phyloP scores from a whole-genome alignment of 2,113 vertebrate species.

The Paracanthobrama guichenoti region DNA sequence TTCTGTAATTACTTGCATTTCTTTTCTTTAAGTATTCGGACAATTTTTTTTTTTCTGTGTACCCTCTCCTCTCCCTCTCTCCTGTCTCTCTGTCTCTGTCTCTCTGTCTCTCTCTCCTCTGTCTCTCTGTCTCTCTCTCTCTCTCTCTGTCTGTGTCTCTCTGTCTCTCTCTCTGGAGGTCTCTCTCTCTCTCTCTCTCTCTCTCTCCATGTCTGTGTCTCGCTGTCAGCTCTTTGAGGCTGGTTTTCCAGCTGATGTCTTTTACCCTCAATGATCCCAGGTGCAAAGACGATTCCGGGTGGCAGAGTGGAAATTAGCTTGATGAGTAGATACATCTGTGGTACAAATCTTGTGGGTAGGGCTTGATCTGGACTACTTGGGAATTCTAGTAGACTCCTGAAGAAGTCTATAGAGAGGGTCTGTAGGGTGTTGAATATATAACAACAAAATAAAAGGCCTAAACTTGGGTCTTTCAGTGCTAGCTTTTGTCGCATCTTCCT shows the following conservation, averaged over 20 bases:
- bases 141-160: too few species aligned
- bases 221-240: constrained; percentile 73
- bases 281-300: constrained; percentile 61
- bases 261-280: constrained; percentile 65
- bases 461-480: too few species aligned
- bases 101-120: too few species aligned
- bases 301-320: constrained; percentile 65
- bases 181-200: too few species aligned
- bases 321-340: constrained; percentile 61
- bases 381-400: neutral
- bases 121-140: too few species aligned
- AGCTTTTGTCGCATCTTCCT: too few species aligned
- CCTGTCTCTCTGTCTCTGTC: too few species aligned
- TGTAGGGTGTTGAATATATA: too few species aligned
- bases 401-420: neutral
- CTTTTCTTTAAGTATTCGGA: neutral
- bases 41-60: neutral
- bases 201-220: constrained; percentile 64
- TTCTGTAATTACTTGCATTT: neutral
- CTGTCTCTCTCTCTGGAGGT: too few species aligned
- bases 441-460: too few species aligned
- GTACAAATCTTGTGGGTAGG: constrained; percentile 66
- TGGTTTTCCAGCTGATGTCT: constrained; percentile 57
- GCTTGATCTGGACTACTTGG: neutral
- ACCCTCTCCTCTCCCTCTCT: too few species aligned